Evolutionary conservation across 2,113 vertebrate genomes (phyloP).

Genomic region (Danio rerio): GRCz12tu NC_133177.1:2438001-2438500

Average conservation of each 20-base stretch:
- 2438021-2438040: conserved; percentile 9
- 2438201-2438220: background rate
- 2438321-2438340: too few species aligned
- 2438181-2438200: too few species aligned
- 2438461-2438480: too few species aligned
- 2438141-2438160: too few species aligned
- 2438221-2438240: background rate
- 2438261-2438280: background rate
- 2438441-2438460: too few species aligned
- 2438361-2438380: too few species aligned
- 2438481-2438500: too few species aligned
- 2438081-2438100: conserved; percentile 31
- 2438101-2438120: background rate
- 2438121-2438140: background rate
- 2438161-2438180: background rate
- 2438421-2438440: too few species aligned
- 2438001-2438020: conserved; percentile 15
- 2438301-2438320: too few species aligned
- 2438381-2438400: too few species aligned
- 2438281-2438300: background rate
- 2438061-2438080: conserved; percentile 28
- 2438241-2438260: background rate
- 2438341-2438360: too few species aligned
- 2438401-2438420: too few species aligned
- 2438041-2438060: conserved; percentile 36